Conservation (phyloP, 2,888 invertebrate species). For the Ptilodon capucinus region DNA sequence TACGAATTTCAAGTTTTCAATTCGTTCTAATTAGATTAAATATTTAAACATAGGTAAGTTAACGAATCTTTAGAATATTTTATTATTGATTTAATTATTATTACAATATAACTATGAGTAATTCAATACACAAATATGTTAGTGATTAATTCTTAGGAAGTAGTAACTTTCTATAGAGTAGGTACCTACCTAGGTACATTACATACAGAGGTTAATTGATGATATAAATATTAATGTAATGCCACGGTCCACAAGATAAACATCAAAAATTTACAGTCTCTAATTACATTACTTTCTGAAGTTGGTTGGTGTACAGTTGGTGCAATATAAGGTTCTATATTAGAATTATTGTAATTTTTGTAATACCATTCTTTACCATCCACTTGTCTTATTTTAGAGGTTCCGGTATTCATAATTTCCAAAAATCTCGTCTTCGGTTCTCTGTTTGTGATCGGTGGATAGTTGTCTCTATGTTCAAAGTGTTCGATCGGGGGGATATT, state of each 20-base stretch:
- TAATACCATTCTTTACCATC: conserved; percentile 92
- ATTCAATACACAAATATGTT: too few species aligned
- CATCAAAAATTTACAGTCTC: conserved; percentile 23
- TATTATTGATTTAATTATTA: too few species aligned
- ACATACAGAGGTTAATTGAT: too few species aligned
- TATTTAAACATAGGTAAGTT: too few species aligned
- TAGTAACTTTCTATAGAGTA: too few species aligned
- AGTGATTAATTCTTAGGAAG: too few species aligned
- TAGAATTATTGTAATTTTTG: conserved; percentile 89
- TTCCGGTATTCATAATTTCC: conserved; percentile 60
- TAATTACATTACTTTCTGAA: conserved; percentile 33
- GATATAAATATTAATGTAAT: too few species aligned
- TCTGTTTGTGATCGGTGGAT: conserved; percentile 65
- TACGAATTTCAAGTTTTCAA: too few species aligned
- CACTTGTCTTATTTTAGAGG: conserved; percentile 69
- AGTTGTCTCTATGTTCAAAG: conserved; percentile 56
- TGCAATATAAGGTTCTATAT: conserved; percentile 73
- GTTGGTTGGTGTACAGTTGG: conserved; percentile 56
- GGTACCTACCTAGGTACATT: too few species aligned
- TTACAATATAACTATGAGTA: too few species aligned
- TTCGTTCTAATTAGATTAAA: too few species aligned
- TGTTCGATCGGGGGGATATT: conserved; percentile 65
- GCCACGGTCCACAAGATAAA: conserved; percentile 6
- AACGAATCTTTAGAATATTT: too few species aligned
- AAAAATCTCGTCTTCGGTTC: conserved; percentile 71